Evolutionary conservation across 2,888 invertebrate genomes (phyloP), one percentile per base, ranked within the genome.

Genomic region (Sisyra nigra): DNA sequence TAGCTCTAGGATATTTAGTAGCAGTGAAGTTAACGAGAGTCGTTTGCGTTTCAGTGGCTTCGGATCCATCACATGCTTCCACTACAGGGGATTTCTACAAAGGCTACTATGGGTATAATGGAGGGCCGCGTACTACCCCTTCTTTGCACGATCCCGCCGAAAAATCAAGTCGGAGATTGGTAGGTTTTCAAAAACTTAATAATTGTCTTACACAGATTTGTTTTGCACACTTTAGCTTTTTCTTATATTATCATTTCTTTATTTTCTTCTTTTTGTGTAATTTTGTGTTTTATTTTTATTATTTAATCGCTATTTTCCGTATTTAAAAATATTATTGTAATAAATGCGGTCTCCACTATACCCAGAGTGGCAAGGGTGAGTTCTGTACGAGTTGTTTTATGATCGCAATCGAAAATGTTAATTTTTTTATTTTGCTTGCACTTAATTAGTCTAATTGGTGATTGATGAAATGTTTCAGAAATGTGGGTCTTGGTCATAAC

Each of bases 21-120:
- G n/a, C 33, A 9, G 17, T 35, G 35, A 35, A 15, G 35, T 29
- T 29, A 18, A 39, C 42, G 44, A 40, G 32, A 42, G 42, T 52
- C 51, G 55, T 56, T 59, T 59, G 59, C 60, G 71, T 79, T 80
- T 69, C 80, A 80, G 80, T 80, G 80, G 80, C 80, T 74, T 79
- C 79, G 69, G 80, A 79, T 72, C 77, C 79, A 69, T 74, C 74
- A 69, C 68, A 67, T 59, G 74, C 78, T 76, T 37, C 37, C 17
- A 75, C 79, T 75, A 76, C 76, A 74, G 74, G 74, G 76, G 83
- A 84, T 74, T 79, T 76, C 82, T 84, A 77, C 84, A 85, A 84
- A 79, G 76, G 72, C 76, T 77, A 72, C 75, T 72, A 72, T 66
- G 67, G 68, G 74, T 80, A 72, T 80, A 80, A 74, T 73, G 75